Evolutionary conservation across 2,113 vertebrate species (phyloP), one percentile per base, ranked within the genome.

Genomic region (Beaufortia kweichowensis): DNA sequence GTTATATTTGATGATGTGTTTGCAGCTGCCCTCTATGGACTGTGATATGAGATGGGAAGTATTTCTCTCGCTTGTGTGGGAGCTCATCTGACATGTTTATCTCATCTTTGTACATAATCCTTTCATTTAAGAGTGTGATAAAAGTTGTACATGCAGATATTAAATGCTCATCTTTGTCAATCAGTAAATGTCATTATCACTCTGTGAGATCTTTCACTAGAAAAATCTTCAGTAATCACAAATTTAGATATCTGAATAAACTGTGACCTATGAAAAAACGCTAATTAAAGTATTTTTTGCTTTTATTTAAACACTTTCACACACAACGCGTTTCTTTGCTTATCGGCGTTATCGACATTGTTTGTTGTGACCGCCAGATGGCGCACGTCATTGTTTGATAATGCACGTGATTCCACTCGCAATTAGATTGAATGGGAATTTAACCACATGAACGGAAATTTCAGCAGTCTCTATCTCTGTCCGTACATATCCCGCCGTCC

Each of bases 341-440:
- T n/a, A n/a, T n/a, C n/a, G 60, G 23, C 9, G 1, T 55, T 2
- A 23, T 2, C 2, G 6, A 23, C 1, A 15, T 12, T n/a, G 28
- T 23, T 35, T 3, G 17, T n/a, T 21, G 15, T n/a, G 48, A 1
- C 7, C 90, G 65, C 64, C 17, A 87, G 91, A 75, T 77, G 90
- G 88, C 83, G 85, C 79, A 56, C 31, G 28, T 72, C 15, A 23
- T 48, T 23, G 12, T 57, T 17, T 8, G 29, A 2, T 41, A 46
- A 23, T 1, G 0, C 3, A 12, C 28, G 6, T 10, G 46, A 35
- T 35, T 69, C 11, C 2, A 24, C 23, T 15, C 31, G 48, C n/a
- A 9, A 21, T 24, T 23, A 21, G 7, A 21, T 21, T 69, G n/a
- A 55, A 23, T 14, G 26, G 9, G 28, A 17, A 3, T 24, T 56